Evolutionary conservation across 2,888 invertebrate genomes (phyloP), one percentile per base, ranked within the genome.

Genomic region (Dolichomitus sp.): DNA sequence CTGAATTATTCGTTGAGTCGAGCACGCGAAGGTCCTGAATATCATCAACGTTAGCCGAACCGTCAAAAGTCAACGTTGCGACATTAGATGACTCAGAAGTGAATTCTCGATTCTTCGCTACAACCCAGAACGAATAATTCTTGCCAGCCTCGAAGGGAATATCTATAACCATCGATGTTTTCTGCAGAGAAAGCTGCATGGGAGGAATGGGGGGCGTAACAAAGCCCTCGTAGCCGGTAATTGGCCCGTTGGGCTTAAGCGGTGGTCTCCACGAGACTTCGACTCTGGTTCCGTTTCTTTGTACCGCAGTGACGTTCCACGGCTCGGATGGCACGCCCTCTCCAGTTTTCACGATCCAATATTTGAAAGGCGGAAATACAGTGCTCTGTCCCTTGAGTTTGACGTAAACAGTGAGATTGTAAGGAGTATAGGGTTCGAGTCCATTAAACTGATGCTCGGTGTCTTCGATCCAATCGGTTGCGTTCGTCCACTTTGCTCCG

Each of bases 331-430:
- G 97, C 3, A 95, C 95, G 91, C 96, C 96, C 94, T 97, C 96
- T 0, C 94, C 95, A 0, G 97, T 97, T n/a, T 94, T 95, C 0
- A 95, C 95, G 65, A 95, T 94, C 4, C 95, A 94, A 82, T 93
- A 94, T 69, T 87, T 89, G 27, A 50, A 63, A 0, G 97, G 97
- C 0, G 96, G 95, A 82, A 96, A 96, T 0, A 95, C 95, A 1
- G 90, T 92, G 23, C 92, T 94, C 50, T 95, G 95, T 0, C 95
- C 95, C 85, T 95, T 95, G 76, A 95, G 92, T 74, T 95, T 94
- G 0, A 97, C 96, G 92, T 96, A 97, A 69, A 98, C 96, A 0
- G 97, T 97, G 81, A 97, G 95, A 86, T 97, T 97, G 91, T 98
- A 98, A n/a, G 94, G 94, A 0, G 97, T 97, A 88, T 94, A 97